Conservation (phyloP, 92 coral and sea anemone species). For the Zoanthus gigantus region DNA sequence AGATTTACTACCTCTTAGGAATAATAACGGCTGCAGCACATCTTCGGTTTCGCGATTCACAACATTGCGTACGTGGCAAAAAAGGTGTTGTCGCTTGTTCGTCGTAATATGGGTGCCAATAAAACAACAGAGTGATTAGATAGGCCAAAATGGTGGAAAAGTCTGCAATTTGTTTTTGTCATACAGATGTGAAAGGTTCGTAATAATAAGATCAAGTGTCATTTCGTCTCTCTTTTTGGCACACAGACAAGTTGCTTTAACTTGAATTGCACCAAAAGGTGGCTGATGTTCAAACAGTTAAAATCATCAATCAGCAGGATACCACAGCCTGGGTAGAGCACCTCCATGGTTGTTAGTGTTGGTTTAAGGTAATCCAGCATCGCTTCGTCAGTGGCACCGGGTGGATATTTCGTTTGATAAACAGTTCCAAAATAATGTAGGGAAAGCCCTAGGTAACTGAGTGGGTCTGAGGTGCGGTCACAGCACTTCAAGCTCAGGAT, state of each 20-base stretch:
- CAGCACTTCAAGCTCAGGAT: constrained; percentile 50
- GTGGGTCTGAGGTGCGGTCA: constrained; percentile 46
- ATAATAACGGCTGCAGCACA: too few relatives aligned
- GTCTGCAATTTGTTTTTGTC: constrained; percentile 50
- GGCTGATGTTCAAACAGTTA: constrained; percentile 26
- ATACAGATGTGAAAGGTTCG: constrained; percentile 54
- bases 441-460: constrained; percentile 46
- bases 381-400: constrained; percentile 63
- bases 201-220: constrained; percentile 58
- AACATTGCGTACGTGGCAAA: too few relatives aligned
- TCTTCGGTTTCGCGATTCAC: too few relatives aligned
- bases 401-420: constrained; percentile 56
- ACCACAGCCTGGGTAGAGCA: constrained; percentile 57
- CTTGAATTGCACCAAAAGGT: constrained; percentile 43
- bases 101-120: constrained; percentile 25
- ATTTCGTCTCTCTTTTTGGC: constrained; percentile 5
- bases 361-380: constrained; percentile 58
- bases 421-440: constrained; percentile 52
- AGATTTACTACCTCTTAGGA: too few relatives aligned
- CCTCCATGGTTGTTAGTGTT: constrained; percentile 49
- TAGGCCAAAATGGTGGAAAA: constrained; percentile 60
- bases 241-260: constrained; percentile 55
- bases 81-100: neutral
- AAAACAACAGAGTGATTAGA: constrained; percentile 55
- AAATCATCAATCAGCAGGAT: constrained; percentile 57